Evolutionary conservation across 2,113 vertebrate genomes (phyloP).

Genomic region (Clarias macrocephalus): DNA sequence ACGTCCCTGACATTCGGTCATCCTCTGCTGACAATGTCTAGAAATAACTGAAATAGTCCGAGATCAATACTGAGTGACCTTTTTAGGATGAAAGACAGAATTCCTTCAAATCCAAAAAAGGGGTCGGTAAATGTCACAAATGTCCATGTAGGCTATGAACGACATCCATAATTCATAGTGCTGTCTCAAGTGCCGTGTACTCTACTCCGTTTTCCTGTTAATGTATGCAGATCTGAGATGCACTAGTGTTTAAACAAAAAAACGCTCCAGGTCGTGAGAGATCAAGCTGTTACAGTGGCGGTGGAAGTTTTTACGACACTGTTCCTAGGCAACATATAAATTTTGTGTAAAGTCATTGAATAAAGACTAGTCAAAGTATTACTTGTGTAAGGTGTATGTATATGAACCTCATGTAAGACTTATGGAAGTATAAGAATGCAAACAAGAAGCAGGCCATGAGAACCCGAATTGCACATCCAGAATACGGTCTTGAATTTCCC

Average conservation of each 20-base stretch:
- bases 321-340: slow-evolving; percentile 42
- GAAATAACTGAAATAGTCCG: slow-evolving; percentile 38
- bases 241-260: not conserved
- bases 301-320: slow-evolving; percentile 8
- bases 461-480: not conserved
- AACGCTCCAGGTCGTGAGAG: not conserved
- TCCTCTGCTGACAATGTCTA: slow-evolving; percentile 17
- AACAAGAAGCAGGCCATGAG: not conserved
- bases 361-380: not conserved
- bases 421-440: not conserved
- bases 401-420: not conserved
- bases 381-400: not conserved
- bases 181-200: slow-evolving; percentile 12
- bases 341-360: slow-evolving; percentile 11
- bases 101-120: slow-evolving; percentile 40
- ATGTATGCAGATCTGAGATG: slow-evolving; percentile 27
- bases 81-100: slow-evolving; percentile 46
- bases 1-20: slow-evolving; percentile 7
- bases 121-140: slow-evolving; percentile 46
- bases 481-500: not conserved
- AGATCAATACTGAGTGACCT: slow-evolving; percentile 47
- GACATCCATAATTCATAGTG: slow-evolving; percentile 44
- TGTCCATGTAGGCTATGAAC: slow-evolving; percentile 17
- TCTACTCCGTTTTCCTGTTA: slow-evolving; percentile 10
- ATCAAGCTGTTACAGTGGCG: slow-evolving; percentile 26